Base-by-base conservation (phyloP, 2,113 vertebrate genomes). In the Sylvilagus bachmani region DNA sequence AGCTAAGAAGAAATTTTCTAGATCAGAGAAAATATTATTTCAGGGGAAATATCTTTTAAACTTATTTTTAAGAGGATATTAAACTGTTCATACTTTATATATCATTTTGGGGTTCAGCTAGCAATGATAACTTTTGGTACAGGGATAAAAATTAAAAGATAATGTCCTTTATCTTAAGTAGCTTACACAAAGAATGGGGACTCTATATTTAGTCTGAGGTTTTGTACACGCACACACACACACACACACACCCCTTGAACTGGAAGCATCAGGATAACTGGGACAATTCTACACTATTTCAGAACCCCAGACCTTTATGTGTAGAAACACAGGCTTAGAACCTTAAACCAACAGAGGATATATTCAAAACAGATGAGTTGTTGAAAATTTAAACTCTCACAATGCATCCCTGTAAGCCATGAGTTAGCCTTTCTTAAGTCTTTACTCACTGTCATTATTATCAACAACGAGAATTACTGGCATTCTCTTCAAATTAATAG, bases 381-480 rank as follows among this genome's bases (percentile, higher is more conserved):
- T 49, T 79, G 58, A 86, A 61, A 86, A 74, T 86, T 27, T 69
- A 55, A 80, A 77, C 79, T 90, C 25, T 90, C 55, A 58, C 33
- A 49, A 51, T 55, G 80, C 6, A 64, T 71, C 22, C 27, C 11
- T 81, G 16, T 73, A 81, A 83, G 16, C 62, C 77, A 38, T 62
- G 49, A 89, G 80, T 77, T 71, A 89, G 78, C 33, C 82, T 81
- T 88, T 67, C 83, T 83, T 38, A 82, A 87, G n/a, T 96, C 61
- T 92, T 93, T 95, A 14, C 64, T 95, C 87, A 38, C 91, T 98
- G 98, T 98, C 81, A 98, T 95, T 92, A 98, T 99, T 44, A 98
- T 99, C 93, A 94, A 53, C 55, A 73, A 82, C 79, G 87, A 67
- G 24, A 95, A 86, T 88, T 79, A 84, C 55, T 77, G 51, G 95